These are phyloP conservation scores for Heliopora coerulea DNA, from an alignment of 92 coral and sea anemone genomes.

Conservation along the genomic window DNA sequence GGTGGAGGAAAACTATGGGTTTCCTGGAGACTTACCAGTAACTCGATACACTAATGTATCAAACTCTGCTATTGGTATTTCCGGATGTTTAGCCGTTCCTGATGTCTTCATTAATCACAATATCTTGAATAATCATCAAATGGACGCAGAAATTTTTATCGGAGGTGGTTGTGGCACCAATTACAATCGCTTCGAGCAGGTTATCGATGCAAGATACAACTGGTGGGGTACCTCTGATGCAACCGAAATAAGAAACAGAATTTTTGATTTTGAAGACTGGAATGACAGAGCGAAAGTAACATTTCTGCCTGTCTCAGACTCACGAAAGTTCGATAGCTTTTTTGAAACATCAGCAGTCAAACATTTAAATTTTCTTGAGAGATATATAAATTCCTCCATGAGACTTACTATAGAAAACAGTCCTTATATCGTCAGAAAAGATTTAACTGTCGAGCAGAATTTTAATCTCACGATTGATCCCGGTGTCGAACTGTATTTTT, in stretches of 20 bases:
- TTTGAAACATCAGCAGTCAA: background rate
- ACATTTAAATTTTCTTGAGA: background rate
- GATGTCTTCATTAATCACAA: slow-evolving; percentile 36
- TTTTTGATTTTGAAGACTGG: slow-evolving; percentile 57
- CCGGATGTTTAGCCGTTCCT: slow-evolving; percentile 41
- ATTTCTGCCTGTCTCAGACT: slow-evolving; percentile 38
- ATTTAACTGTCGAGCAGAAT: slow-evolving; percentile 51
- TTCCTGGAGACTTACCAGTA: background rate
- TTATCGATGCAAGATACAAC: slow-evolving; percentile 47
- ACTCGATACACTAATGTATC: background rate
- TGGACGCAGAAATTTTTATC: slow-evolving; percentile 45
- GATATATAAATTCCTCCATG: slow-evolving; percentile 46
- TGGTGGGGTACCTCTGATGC: slow-evolving; percentile 60
- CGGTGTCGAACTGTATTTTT: slow-evolving; percentile 52
- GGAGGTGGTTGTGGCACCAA: slow-evolving; percentile 5
- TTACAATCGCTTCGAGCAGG: background rate
- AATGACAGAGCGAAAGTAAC: slow-evolving; percentile 45
- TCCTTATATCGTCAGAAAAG: slow-evolving; percentile 56
- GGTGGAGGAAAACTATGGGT: slow-evolving; percentile 22
- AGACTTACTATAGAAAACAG: slow-evolving; percentile 44
- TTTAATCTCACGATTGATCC: slow-evolving; percentile 58
- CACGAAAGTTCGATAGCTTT: background rate
- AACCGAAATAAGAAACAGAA: slow-evolving; percentile 23
- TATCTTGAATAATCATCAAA: slow-evolving; percentile 42
- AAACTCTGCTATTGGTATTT: background rate